Evolutionary conservation across 2,113 vertebrate genomes (phyloP).

Genomic region (Erinaceus europaeus): DNA sequence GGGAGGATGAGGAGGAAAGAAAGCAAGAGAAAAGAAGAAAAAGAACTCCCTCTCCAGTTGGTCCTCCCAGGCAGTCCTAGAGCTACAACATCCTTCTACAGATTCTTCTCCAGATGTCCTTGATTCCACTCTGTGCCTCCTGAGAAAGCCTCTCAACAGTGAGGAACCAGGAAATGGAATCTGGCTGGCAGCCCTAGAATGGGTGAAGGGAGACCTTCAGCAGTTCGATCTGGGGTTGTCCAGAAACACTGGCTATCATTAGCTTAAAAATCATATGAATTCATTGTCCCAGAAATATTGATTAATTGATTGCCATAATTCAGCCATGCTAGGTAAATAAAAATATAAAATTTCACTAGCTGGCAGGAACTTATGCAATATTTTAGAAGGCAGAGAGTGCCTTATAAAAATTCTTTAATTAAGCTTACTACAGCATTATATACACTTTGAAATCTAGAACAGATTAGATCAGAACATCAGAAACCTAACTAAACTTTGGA

Average conservation of each 20-base stretch:
- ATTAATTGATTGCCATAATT: slow-evolving; percentile 26
- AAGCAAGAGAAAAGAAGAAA: no score
- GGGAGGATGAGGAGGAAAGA: no score
- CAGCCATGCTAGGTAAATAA: slow-evolving; percentile 6
- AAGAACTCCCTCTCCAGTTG: background rate
- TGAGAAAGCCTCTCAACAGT: background rate
- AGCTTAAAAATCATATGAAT: background rate
- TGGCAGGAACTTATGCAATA: background rate
- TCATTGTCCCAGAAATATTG: slow-evolving; percentile 26
- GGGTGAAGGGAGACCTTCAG: background rate
- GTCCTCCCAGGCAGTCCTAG: rapidly evolving
- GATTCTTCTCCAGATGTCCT: background rate
- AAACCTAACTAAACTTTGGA: slow-evolving; percentile 2
- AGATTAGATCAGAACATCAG: background rate
- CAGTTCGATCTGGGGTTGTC: background rate
- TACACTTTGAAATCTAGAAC: slow-evolving; percentile 21
- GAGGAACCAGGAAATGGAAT: background rate
- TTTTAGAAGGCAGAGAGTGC: background rate
- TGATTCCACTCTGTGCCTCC: background rate
- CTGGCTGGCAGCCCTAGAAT: background rate
- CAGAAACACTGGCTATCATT: background rate
- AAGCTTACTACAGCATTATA: slow-evolving; percentile 2
- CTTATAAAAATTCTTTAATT: background rate
- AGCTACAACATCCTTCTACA: background rate
- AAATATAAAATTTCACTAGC: slow-evolving; percentile 25